Conservation (phyloP, 2,888 invertebrate genomes). For the Calameuta idolon region DNA sequence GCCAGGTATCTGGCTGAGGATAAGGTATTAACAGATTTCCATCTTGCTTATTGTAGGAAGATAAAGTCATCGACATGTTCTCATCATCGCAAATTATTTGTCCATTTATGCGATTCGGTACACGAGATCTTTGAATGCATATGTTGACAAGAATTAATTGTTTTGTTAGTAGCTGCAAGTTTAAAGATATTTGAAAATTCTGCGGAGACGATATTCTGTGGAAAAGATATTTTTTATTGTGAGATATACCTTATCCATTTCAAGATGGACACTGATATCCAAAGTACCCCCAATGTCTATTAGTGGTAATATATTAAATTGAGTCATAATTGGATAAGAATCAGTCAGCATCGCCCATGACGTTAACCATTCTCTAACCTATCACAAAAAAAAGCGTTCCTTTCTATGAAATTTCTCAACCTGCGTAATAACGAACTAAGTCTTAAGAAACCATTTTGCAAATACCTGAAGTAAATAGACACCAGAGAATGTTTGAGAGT, state of each 20-base stretch:
- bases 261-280: conserved; percentile 62
- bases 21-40: conserved; percentile 64
- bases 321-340: conserved; percentile 58
- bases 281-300: conserved; percentile 69
- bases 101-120: conserved; percentile 49
- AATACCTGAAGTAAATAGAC: conserved; percentile 67
- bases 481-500: conserved; percentile 66
- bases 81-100: conserved; percentile 51
- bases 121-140: conserved; percentile 59
- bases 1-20: conserved; percentile 68
- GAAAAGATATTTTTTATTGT: not conserved
- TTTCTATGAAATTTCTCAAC: not conserved
- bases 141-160: conserved; percentile 52
- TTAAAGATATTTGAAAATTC: not conserved
- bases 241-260: conserved; percentile 58
- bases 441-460: conserved; percentile 6
- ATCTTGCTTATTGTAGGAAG: conserved; percentile 43
- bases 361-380: conserved; percentile 68
- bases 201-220: no score
- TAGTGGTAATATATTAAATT: conserved; percentile 65
- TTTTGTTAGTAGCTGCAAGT: conserved; percentile 42
- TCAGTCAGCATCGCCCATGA: conserved; percentile 67
- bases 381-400: conserved; percentile 23
- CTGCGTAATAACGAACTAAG: not conserved
- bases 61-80: conserved; percentile 49